Conservation (phyloP, 1,140 invertebrate genomes). For the Tribolium castaneum region DNA sequence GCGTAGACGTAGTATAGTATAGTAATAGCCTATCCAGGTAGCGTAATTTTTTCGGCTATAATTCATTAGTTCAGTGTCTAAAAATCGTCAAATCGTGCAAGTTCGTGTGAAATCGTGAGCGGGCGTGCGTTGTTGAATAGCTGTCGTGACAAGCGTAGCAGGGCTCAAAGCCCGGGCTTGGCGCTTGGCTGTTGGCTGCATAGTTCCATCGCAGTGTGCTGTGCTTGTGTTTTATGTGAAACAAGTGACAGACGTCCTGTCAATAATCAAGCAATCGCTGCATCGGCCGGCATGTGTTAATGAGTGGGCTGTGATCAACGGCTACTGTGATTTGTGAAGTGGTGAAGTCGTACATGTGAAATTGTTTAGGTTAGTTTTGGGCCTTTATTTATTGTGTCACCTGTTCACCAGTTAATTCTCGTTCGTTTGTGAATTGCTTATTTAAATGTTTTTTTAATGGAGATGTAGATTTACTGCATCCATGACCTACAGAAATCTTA, state of each 20-base stretch:
- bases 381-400: slow-evolving; percentile 31
- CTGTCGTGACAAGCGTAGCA: slow-evolving; percentile 47
- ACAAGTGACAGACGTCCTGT: slow-evolving; percentile 28
- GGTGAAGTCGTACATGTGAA: slow-evolving; percentile 35
- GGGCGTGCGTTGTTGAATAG: slow-evolving; percentile 54
- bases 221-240: slow-evolving; percentile 38
- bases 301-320: slow-evolving; percentile 3
- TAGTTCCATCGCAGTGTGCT: slow-evolving; percentile 38
- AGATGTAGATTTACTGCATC: slow-evolving; percentile 21
- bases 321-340: slow-evolving; percentile 23
- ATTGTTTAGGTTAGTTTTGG: slow-evolving; percentile 34
- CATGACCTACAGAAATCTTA: slow-evolving; percentile 40
- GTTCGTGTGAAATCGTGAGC: slow-evolving; percentile 31
- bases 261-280: slow-evolving; percentile 11
- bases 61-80: slow-evolving; percentile 11
- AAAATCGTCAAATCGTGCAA: slow-evolving; percentile 30
- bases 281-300: slow-evolving; percentile 31
- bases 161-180: slow-evolving; percentile 49
- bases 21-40: neutral
- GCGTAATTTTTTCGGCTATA: neutral
- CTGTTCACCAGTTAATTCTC: slow-evolving; percentile 27
- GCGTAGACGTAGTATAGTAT: neutral
- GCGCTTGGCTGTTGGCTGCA: slow-evolving; percentile 37
- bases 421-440: slow-evolving; percentile 10
- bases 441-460: slow-evolving; percentile 30